A percentile compares a stretch with the other conserved stretches of the same genome.
Evolutionary conservation across 2,888 invertebrate genomes (phyloP).

Genomic region (Polydrusus pterygomalis): DNA sequence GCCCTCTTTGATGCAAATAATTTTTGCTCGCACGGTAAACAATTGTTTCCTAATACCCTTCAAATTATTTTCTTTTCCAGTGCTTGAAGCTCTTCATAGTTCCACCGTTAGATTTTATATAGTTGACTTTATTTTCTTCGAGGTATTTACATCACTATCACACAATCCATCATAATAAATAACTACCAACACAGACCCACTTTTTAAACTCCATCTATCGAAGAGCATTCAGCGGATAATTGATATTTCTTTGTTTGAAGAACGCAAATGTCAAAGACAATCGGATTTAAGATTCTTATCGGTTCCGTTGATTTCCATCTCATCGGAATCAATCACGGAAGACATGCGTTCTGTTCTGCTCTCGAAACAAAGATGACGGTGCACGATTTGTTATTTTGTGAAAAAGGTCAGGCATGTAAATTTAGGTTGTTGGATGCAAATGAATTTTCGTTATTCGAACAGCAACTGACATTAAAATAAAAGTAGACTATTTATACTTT

Average conservation of each 20-base stretch:
- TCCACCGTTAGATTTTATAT: too few species aligned
- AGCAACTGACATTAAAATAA: background rate
- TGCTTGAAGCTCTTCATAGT: too few species aligned
- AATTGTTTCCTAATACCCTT: too few species aligned
- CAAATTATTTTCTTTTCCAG: too few species aligned
- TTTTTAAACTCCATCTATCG: constrained; percentile 31
- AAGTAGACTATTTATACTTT: too few species aligned
- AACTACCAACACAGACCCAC: constrained; percentile 13
- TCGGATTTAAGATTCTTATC: constrained; percentile 41
- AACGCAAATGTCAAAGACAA: constrained; percentile 41
- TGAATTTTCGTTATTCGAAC: background rate
- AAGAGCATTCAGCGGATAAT: constrained; percentile 45
- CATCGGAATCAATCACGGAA: constrained; percentile 34
- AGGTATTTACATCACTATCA: background rate
- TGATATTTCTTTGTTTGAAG: constrained; percentile 50
- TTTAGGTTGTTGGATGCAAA: background rate
- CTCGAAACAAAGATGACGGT: constrained; percentile 16
- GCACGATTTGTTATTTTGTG: constrained; percentile 21
- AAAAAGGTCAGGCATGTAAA: constrained; percentile 26
- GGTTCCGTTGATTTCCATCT: constrained; percentile 40
- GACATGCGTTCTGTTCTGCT: constrained; percentile 20
- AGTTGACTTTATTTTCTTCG: background rate
- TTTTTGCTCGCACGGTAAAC: too few species aligned
- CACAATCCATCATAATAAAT: constrained; percentile 6
- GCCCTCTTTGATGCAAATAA: too few species aligned